Evolutionary conservation across 2,888 invertebrate species (phyloP).

Genomic region (Acrocyrtus sp.): DNA sequence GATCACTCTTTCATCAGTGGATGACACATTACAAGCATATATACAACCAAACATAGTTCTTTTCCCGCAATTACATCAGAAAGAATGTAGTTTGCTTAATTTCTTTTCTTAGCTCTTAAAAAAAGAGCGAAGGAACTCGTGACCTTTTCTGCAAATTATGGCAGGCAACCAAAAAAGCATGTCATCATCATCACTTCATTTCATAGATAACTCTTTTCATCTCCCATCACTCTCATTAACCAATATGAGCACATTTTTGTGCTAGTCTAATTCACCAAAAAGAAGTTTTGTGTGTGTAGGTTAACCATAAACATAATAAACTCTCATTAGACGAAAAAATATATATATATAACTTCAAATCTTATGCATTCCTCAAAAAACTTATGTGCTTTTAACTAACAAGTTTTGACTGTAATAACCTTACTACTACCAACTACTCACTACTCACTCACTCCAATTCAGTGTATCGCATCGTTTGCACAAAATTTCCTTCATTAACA

Average conservation of each 20-base stretch:
- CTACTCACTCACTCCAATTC: constrained; percentile 11
- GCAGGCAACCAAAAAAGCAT: constrained; percentile 32
- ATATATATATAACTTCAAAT: too few relatives aligned
- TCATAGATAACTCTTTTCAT: too few relatives aligned
- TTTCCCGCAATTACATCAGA: too few relatives aligned
- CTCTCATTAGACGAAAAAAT: constrained; percentile 44
- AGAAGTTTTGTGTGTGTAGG: constrained; percentile 42
- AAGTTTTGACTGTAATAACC: not conserved
- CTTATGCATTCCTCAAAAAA: too few relatives aligned
- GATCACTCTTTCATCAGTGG: too few relatives aligned
- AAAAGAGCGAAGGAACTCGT: too few relatives aligned
- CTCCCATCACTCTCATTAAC: constrained; percentile 45
- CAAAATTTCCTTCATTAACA: not conserved
- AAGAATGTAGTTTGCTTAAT: too few relatives aligned
- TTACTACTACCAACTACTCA: not conserved
- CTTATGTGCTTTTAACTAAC: too few relatives aligned
- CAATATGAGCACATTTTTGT: too few relatives aligned
- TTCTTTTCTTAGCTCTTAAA: too few relatives aligned
- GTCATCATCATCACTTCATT: constrained; percentile 20
- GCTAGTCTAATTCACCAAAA: constrained; percentile 38
- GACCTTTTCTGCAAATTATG: constrained; percentile 33
- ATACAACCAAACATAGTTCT: too few relatives aligned
- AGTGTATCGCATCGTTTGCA: constrained; percentile 17
- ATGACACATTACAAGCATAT: too few relatives aligned
- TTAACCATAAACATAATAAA: constrained; percentile 51